Evolutionary conservation across 2,888 invertebrate species (phyloP), one percentile per base, ranked within the genome.

Genomic region (Rhamnusium bicolor): DNA sequence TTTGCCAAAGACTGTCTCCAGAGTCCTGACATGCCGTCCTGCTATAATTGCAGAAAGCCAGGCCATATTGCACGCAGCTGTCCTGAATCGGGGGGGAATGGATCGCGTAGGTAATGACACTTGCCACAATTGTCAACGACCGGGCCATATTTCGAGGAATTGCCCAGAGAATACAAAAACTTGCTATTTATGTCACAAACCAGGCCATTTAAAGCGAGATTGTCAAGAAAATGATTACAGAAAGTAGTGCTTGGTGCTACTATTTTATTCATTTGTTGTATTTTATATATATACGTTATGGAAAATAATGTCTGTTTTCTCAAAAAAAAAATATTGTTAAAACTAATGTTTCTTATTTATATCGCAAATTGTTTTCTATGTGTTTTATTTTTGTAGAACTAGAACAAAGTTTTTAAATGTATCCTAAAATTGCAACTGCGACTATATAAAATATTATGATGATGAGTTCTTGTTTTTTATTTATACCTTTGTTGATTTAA

Each of bases 51-150:
- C 92, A 95, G 95, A 90, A 96, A 96, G 91, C 93, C 95, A 80
- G 97, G 97, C 83, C 97, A 97, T 91, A 95, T 97, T 88, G 96
- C 95, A 75, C 93, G 95, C 86, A 94, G 93, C 89, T 95, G 95
- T 90, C 95, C 95, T 71, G 95, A 95, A 91, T 79, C 75, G 14
- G 75, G 91, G n/a, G 91, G 85, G 91, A 91, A 66, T 69, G 72
- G 79, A 85, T 67, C 83, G 86, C 65, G 79, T 82, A 74, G 80
- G 82, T 62, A 84, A 81, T 71, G 87, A 96, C 89, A 94, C 95
- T 84, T 98, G 97, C 91, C 97, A 97, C 92, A 97, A 95, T 90
- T 98, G 97, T 91, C 95, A 95, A 90, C 95, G 96, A 91, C 93
- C 94, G 81, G 97, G 97, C 80, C 97, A 97, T 91, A 94, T 97